A percentile compares a stretch with the other conserved stretches of the same genome.
phyloP scores from a whole-genome alignment of 2,113 vertebrate species.

The Chaetorhynchus papuensis region DNA sequence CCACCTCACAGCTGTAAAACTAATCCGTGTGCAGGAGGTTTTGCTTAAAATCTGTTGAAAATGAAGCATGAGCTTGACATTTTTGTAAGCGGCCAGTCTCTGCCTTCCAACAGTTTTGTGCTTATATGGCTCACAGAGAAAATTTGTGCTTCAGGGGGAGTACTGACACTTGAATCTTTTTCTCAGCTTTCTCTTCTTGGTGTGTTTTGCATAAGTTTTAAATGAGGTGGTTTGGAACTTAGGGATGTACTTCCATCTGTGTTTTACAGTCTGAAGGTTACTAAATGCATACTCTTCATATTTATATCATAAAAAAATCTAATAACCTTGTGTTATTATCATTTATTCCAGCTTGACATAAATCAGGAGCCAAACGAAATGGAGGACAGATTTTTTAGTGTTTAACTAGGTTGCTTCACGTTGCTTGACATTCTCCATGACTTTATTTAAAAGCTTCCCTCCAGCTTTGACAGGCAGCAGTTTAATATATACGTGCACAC shows the following conservation, averaged over 20 bases:
- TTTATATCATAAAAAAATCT: constrained; percentile 10
- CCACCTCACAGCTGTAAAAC: neutral
- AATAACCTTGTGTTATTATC: constrained; percentile 34
- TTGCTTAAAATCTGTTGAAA: neutral
- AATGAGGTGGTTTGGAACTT: neutral
- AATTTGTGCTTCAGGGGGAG: neutral
- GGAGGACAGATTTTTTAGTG: constrained; percentile 41
- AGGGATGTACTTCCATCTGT: neutral
- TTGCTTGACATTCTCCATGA: constrained; percentile 53
- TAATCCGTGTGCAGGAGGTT: neutral
- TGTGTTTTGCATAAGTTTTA: neutral
- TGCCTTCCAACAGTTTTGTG: neutral
- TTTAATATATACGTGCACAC: constrained; percentile 3
- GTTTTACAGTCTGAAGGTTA: constrained; percentile 41
- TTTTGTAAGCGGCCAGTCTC: neutral
- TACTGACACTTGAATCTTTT: neutral
- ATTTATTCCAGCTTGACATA: constrained; percentile 44
- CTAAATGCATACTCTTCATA: neutral
- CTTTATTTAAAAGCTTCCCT: constrained; percentile 62
- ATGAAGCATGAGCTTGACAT: neutral
- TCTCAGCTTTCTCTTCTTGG: neutral
- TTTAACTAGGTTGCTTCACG: constrained; percentile 39
- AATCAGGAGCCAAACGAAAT: constrained; percentile 52
- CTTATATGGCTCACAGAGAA: neutral
- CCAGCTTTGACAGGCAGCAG: constrained; percentile 43